Evolutionary conservation across 2,888 invertebrate species (phyloP), one percentile per base, ranked within the genome.

Genomic region (Volucella bombylans): DNA sequence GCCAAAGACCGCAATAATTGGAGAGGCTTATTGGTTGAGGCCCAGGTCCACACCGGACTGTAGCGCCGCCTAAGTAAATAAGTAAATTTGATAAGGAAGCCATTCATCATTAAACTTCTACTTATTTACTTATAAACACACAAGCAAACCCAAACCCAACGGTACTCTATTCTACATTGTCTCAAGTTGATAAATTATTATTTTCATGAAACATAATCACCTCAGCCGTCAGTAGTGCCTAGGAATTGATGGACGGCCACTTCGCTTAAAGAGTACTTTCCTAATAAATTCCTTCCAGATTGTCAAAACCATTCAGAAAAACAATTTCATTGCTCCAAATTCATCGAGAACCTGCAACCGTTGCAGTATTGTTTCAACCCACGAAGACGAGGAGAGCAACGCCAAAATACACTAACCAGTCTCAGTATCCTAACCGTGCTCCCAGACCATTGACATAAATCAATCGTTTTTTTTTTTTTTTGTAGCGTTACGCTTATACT

Each of bases 401-500:
- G 4, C 61, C 47, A 47, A 79, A 79, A 15, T 64, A 23, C 50
- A 52, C 39, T 38, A 12, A 50, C 14, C 14, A 50, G 15, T 14
- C 8, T 31, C 14, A 50, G 15, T 10, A 45, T 55, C 49, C 43
- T 31, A 31, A 59, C 47, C 50, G 18, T n/a, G 45, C 39, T 8
- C 31, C 31, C 14, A 43, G 45, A 54, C 65, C 43, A 71, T 82
- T 82, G 81, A 55, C 77, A 72, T 82, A 82, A 71, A 77, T 77
- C 59, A 82, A 71, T 82, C 49, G 4, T 45, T n/a, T 54, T 55
- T 67, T 10, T 3, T 43, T 39, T 6, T 43, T 23, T 23, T 23
- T 3, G 3, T 0, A 12, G 52, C 59, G 14, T 1, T 41, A 52
- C 14, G 38, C 54, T 54, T 54, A 49, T 50, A 47, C 45, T 61